These are phyloP conservation scores for Acanthosoma haemorrhoidale DNA, from an alignment of 2,888 invertebrate genomes.

Conservation along the genomic window DNA sequence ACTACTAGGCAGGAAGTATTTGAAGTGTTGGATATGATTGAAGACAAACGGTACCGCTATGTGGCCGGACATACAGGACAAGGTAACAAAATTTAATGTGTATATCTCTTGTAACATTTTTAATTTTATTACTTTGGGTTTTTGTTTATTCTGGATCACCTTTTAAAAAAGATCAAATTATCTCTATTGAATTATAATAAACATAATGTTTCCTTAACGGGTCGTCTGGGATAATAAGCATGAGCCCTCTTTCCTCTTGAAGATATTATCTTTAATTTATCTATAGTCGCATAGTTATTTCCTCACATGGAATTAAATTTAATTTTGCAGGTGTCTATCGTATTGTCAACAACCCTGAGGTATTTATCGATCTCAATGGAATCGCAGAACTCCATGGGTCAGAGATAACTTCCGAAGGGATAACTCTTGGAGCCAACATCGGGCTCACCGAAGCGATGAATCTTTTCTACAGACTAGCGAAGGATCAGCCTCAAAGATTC, in stretches of 20 bases:
- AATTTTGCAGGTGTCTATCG: slow-evolving; percentile 48
- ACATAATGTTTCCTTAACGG: too few species aligned
- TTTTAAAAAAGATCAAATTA: too few species aligned
- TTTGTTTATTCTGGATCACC: too few species aligned
- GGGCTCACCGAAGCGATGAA: slow-evolving; percentile 54
- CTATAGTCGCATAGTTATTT: too few species aligned
- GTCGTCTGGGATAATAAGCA: too few species aligned
- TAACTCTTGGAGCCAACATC: slow-evolving; percentile 55
- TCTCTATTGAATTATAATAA: too few species aligned
- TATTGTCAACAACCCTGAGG: slow-evolving; percentile 45
- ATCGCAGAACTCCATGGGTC: slow-evolving; percentile 49
- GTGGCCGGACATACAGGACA: slow-evolving; percentile 71
- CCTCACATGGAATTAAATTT: background rate
- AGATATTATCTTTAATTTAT: too few species aligned
- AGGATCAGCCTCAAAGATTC: slow-evolving; percentile 50
- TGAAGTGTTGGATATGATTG: slow-evolving; percentile 51
- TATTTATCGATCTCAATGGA: slow-evolving; percentile 51
- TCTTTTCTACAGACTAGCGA: slow-evolving; percentile 43
- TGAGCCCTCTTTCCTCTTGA: too few species aligned
- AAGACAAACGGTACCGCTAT: slow-evolving; percentile 51
- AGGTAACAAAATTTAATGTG: slow-evolving; percentile 55
- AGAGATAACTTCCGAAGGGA: slow-evolving; percentile 43
- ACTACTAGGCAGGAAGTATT: slow-evolving; percentile 54
- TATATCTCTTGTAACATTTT: too few species aligned
- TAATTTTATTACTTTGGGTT: too few species aligned